Conservation (phyloP, 2,113 vertebrate genomes). For the Chaetorhynchus papuensis region DNA sequence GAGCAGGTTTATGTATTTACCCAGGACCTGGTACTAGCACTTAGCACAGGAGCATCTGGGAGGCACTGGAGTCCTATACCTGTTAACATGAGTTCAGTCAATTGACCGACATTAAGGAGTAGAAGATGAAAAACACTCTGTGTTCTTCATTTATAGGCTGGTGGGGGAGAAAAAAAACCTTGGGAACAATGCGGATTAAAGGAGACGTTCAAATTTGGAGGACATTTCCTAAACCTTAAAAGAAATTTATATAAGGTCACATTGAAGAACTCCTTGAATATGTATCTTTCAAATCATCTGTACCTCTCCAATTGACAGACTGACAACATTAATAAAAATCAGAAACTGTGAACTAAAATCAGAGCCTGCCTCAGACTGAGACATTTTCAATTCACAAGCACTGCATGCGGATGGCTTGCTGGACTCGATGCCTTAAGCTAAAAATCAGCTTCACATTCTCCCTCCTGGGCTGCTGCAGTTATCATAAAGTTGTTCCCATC, state of each 20-base stretch:
- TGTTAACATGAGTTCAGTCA: not conserved
- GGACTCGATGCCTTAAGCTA: not conserved
- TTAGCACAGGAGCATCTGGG: not conserved
- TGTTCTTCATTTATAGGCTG: not conserved
- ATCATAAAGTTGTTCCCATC: not conserved
- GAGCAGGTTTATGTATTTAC: not conserved
- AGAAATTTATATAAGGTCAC: conserved; percentile 37
- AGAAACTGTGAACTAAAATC: conserved; percentile 8
- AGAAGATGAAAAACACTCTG: not conserved
- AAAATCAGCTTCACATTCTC: not conserved
- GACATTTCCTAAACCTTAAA: not conserved
- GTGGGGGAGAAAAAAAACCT: not conserved
- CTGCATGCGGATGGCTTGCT: fast-evolving
- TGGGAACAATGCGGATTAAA: not conserved
- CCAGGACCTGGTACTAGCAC: not conserved
- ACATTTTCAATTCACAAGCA: not conserved
- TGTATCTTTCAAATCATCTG: not conserved
- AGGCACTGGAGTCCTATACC: not conserved
- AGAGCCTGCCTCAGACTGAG: not conserved
- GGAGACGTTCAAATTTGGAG: conserved; percentile 14
- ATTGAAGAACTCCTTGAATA: not conserved
- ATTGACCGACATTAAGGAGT: not conserved
- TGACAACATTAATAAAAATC: conserved; percentile 44
- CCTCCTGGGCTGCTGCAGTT: not conserved
- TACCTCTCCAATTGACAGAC: not conserved